phyloP scores from a whole-genome alignment of 2,888 invertebrate genomes.

The Rhagium mordax region DNA sequence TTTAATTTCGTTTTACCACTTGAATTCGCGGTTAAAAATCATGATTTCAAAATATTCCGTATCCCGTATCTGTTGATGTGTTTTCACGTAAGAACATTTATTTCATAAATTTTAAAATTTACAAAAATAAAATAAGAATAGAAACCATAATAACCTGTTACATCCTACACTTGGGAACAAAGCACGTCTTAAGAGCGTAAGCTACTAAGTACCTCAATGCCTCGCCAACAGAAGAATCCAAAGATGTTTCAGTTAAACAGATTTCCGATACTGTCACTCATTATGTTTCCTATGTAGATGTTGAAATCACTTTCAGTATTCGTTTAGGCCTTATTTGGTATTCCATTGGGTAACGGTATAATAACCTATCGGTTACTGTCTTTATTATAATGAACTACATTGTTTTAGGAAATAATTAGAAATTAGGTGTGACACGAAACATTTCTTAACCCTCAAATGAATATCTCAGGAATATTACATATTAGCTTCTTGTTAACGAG shows the following conservation, averaged over 20 bases:
- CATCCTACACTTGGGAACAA: background rate
- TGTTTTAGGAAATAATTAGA: constrained; percentile 11
- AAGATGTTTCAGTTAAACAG: constrained; percentile 23
- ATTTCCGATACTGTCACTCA: constrained; percentile 40
- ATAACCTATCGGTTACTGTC: constrained; percentile 15
- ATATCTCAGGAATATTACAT: background rate
- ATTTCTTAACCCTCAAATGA: background rate
- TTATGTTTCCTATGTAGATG: constrained; percentile 24
- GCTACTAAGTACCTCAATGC: background rate
- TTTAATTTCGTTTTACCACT: too few relatives aligned
- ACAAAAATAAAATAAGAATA: too few relatives aligned
- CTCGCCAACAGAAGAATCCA: constrained; percentile 9
- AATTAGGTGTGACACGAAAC: background rate
- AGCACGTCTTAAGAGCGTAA: background rate
- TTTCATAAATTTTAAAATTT: too few relatives aligned
- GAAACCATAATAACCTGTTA: background rate
- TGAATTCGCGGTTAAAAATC: too few relatives aligned
- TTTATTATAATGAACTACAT: constrained; percentile 4
- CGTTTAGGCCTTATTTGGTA: constrained; percentile 16
- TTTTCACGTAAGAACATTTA: too few relatives aligned
- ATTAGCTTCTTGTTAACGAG: background rate
- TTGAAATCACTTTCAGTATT: constrained; percentile 31
- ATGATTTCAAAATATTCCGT: too few relatives aligned
- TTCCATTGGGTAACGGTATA: constrained; percentile 18
- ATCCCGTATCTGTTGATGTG: too few relatives aligned